Percentiles rank a stretch among this genome's conserved stretches.
Conservation (phyloP, 2,888 invertebrate species). For the Leucania comma region DNA sequence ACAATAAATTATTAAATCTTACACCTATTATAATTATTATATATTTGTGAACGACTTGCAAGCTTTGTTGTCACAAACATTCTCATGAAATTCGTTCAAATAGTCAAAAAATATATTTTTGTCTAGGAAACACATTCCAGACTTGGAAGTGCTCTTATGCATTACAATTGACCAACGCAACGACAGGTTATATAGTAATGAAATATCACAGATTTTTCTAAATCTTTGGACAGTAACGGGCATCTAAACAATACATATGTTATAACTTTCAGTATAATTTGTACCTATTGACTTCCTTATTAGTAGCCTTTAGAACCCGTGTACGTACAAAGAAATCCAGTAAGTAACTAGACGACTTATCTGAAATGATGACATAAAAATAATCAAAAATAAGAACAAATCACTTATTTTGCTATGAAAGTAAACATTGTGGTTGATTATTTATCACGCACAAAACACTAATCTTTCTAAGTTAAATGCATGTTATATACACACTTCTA, state of each 20-base stretch:
- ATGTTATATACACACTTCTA: slow-evolving; percentile 87
- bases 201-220: slow-evolving; percentile 91
- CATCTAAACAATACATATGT: slow-evolving; percentile 79
- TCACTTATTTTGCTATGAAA: slow-evolving; percentile 87
- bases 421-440: slow-evolving; percentile 84
- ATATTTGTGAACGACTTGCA: slow-evolving; percentile 88
- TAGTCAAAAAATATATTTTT: slow-evolving; percentile 91
- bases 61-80: slow-evolving; percentile 87
- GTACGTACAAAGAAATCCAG: slow-evolving; percentile 88
- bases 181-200: slow-evolving; percentile 88
- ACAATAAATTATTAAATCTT: slow-evolving; percentile 91
- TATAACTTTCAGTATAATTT: slow-evolving; percentile 78
- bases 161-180: slow-evolving; percentile 91
- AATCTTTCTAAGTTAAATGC: slow-evolving; percentile 87
- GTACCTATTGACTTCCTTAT: slow-evolving; percentile 84
- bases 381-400: slow-evolving; percentile 84
- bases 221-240: slow-evolving; percentile 91
- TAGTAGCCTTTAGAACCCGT: slow-evolving; percentile 84
- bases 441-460: slow-evolving; percentile 84
- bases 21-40: slow-evolving; percentile 88
- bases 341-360: slow-evolving; percentile 84
- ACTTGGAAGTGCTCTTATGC: slow-evolving; percentile 85
- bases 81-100: slow-evolving; percentile 88
- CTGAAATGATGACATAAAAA: slow-evolving; percentile 84
- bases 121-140: slow-evolving; percentile 86